Conservation (phyloP, 1,140 invertebrate species). For the Prorops nasuta region DNA sequence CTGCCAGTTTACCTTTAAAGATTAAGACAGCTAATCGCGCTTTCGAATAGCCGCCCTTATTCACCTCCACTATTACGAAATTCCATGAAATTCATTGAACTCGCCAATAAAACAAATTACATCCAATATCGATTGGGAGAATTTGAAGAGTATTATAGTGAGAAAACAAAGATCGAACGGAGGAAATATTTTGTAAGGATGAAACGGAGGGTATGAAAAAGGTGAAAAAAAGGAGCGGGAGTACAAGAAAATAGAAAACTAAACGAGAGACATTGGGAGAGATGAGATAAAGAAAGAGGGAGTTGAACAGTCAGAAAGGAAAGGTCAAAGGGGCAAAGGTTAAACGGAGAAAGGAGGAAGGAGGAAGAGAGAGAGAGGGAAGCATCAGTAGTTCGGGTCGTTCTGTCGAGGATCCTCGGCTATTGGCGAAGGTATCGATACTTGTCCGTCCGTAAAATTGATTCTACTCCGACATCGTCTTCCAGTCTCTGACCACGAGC, state of each 20-base stretch:
- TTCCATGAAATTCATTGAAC: no score
- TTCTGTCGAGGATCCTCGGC: background rate
- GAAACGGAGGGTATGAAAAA: no score
- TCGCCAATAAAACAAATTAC: no score
- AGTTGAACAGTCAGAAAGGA: no score
- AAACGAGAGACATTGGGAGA: background rate
- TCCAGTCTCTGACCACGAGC: conserved; percentile 32
- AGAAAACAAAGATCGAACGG: conserved; percentile 8
- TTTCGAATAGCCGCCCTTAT: no score
- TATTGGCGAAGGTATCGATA: conserved; percentile 27
- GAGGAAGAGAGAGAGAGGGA: conserved; percentile 23
- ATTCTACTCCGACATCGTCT: conserved; percentile 34
- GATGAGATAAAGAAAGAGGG: no score
- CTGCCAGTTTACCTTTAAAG: no score
- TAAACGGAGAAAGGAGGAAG: background rate
- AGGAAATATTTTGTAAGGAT: no score
- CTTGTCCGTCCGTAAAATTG: conserved; percentile 45
- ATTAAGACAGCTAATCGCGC: no score
- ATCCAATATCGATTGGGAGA: no score
- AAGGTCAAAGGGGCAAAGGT: conserved; percentile 11
- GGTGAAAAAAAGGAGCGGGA: background rate
- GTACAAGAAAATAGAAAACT: conserved; percentile 16
- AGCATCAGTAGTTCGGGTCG: conserved; percentile 31
- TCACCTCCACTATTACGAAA: no score
- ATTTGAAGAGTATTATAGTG: no score